These are phyloP conservation scores for Xestoiulus laeticollis DNA, from an alignment of 2,888 invertebrate genomes.

Conservation along the genomic window DNA sequence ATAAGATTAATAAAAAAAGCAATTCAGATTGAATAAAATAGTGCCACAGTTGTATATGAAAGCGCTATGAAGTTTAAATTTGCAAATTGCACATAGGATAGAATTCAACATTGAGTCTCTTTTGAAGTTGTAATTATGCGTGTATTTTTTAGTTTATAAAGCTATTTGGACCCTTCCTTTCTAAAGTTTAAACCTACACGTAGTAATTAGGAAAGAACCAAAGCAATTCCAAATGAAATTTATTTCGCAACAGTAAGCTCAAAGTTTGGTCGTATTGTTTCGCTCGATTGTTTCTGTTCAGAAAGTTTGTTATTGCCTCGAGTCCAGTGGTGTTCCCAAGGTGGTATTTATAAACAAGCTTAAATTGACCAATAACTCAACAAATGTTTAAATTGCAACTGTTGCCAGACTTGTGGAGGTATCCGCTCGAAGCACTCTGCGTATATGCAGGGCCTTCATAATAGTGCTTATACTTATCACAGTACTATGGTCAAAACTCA, in stretches of 20 bases:
- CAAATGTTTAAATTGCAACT: not conserved
- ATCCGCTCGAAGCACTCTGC: not conserved
- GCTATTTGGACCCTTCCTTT: not conserved
- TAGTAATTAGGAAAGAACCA: not conserved
- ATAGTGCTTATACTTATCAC: not conserved
- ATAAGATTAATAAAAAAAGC: too few relatives aligned
- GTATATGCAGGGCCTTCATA: not conserved
- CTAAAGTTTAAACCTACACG: not conserved
- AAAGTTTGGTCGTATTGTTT: not conserved
- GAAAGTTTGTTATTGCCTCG: not conserved
- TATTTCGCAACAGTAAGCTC: not conserved
- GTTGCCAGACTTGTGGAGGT: not conserved
- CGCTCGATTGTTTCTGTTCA: not conserved
- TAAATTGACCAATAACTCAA: slow-evolving; percentile 35
- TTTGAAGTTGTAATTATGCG: too few relatives aligned
- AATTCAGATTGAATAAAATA: too few relatives aligned
- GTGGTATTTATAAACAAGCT: not conserved
- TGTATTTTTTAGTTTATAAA: too few relatives aligned
- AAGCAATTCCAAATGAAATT: not conserved
- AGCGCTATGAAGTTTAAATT: too few relatives aligned
- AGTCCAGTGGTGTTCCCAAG: not conserved
- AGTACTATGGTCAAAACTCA: slow-evolving; percentile 23
- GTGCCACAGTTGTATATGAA: too few relatives aligned
- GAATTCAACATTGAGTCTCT: too few relatives aligned
- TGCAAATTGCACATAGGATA: too few relatives aligned